Conservation (phyloP, 2,113 vertebrate species). For the Alaudala cheleensis region DNA sequence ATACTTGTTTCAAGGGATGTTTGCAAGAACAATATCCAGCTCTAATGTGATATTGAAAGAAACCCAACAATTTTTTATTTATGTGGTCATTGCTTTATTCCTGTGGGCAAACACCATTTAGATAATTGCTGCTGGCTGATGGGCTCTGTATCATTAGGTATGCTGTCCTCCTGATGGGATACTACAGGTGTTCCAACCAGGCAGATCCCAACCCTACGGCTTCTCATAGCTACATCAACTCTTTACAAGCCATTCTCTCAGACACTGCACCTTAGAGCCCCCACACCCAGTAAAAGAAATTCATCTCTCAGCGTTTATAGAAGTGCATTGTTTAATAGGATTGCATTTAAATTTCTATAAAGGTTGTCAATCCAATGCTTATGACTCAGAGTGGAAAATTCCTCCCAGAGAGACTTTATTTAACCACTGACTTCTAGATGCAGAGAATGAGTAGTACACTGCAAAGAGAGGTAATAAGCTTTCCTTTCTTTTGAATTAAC, state of each 20-base stretch:
- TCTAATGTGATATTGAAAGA: neutral
- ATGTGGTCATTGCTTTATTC: neutral
- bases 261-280: neutral
- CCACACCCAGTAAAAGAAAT: neutral
- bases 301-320: neutral
- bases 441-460: neutral
- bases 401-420: neutral
- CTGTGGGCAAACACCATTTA: neutral
- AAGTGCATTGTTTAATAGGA: neutral
- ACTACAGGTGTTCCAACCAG: neutral
- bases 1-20: neutral
- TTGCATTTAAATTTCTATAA: constrained; percentile 29
- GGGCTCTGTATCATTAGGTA: neutral
- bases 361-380: constrained; percentile 12
- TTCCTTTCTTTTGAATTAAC: neutral
- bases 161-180: neutral
- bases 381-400: constrained; percentile 42
- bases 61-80: neutral
- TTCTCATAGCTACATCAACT: neutral
- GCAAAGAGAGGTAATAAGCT: neutral
- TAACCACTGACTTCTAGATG: neutral
- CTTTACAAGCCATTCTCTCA: neutral
- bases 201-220: neutral
- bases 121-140: neutral
- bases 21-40: neutral